Evolutionary conservation across 2,797 vertebrate species (phyloP).

Genomic region (Hyperoplus immaculatus): DNA sequence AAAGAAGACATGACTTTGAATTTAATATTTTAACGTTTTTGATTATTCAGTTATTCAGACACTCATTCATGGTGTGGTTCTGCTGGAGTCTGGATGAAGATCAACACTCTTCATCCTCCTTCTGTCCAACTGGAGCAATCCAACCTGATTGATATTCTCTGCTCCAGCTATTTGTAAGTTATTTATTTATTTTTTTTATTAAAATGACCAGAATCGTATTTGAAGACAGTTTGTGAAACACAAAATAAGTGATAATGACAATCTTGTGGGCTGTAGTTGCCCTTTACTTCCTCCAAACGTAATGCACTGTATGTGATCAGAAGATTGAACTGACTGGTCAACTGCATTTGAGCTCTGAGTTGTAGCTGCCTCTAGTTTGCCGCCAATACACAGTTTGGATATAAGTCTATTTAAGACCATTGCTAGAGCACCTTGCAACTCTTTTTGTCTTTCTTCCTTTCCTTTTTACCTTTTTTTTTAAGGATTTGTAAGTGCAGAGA

Average conservation of each 20-base stretch:
- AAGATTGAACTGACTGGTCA: conserved; percentile 31
- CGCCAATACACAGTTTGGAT: neutral
- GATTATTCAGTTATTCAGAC: neutral
- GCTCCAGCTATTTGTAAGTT: conserved; percentile 1
- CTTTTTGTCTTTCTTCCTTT: too few relatives aligned
- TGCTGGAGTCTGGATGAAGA: conserved; percentile 30
- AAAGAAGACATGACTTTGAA: neutral
- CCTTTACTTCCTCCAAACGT: conserved; percentile 12
- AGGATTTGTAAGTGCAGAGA: too few relatives aligned
- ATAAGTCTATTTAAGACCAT: neutral
- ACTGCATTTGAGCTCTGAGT: neutral
- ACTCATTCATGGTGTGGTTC: conserved; percentile 5
- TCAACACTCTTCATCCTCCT: conserved; percentile 6
- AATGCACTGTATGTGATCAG: conserved; percentile 1
- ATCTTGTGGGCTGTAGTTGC: neutral
- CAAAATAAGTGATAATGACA: neutral
- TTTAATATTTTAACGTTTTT: neutral
- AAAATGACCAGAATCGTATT: conserved; percentile 8
- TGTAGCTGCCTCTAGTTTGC: neutral
- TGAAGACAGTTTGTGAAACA: neutral
- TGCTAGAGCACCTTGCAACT: neutral
- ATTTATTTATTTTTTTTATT: neutral
- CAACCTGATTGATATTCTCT: conserved; percentile 18
- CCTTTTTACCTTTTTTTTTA: too few relatives aligned
- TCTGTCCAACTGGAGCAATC: conserved; percentile 20